phyloP scores from a whole-genome alignment of 2,888 invertebrate genomes.

The Eupithecia pulchellata region DNA sequence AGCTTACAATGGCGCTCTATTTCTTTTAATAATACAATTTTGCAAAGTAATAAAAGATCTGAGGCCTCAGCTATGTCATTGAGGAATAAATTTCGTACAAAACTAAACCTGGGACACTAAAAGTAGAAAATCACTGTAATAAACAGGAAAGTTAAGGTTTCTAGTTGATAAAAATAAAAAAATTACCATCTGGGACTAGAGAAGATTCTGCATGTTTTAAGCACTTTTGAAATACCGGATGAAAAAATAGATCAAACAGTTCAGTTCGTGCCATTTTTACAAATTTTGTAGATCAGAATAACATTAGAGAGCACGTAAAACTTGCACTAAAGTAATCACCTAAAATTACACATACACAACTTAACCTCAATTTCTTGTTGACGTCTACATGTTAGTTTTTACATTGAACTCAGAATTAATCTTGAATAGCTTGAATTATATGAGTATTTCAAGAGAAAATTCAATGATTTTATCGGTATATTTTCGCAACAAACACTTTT shows the following conservation, averaged over 20 bases:
- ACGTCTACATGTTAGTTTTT: constrained; percentile 56
- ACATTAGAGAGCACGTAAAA: constrained; percentile 57
- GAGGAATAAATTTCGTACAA: background rate
- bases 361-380: constrained; percentile 71
- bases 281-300: constrained; percentile 58
- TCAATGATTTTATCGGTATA: constrained; percentile 44
- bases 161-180: background rate
- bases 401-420: constrained; percentile 40
- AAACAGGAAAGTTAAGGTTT: background rate
- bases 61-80: background rate
- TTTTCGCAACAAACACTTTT: constrained; percentile 52
- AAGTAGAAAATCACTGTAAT: background rate
- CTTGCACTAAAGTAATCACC: constrained; percentile 62
- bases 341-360: constrained; percentile 56
- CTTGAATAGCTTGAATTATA: constrained; percentile 34
- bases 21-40: background rate
- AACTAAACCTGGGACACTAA: background rate
- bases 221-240: constrained; percentile 84
- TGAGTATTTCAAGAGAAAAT: constrained; percentile 48
- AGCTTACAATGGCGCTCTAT: background rate
- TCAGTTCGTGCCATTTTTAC: constrained; percentile 80
- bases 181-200: constrained; percentile 71
- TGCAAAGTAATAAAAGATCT: background rate
- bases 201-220: constrained; percentile 79
- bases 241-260: constrained; percentile 83